phyloP scores from a whole-genome alignment of 2,797 vertebrate species.

The Menidia menidia region DNA sequence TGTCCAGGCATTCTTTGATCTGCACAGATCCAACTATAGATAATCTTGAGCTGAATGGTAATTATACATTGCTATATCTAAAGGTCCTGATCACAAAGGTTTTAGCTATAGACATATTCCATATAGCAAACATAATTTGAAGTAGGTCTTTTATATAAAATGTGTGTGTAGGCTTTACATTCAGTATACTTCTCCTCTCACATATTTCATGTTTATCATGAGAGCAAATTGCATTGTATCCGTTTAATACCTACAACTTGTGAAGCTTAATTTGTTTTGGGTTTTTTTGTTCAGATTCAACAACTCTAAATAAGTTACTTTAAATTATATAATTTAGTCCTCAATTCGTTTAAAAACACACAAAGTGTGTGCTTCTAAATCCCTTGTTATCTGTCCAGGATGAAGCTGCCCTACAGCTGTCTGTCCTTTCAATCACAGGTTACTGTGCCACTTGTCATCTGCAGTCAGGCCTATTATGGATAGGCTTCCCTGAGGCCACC shows the following conservation, averaged over 20 bases:
- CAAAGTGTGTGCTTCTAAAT: conserved; percentile 19
- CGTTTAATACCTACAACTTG: conserved; percentile 27
- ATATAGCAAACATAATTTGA: conserved; percentile 27
- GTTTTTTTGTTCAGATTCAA: neutral
- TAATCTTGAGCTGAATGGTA: conserved; percentile 46
- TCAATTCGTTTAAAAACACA: neutral
- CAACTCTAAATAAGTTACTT: neutral
- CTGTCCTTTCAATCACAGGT: conserved; percentile 58
- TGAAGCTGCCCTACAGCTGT: conserved; percentile 35
- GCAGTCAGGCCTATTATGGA: conserved; percentile 64
- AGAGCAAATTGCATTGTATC: conserved; percentile 27
- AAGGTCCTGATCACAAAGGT: conserved; percentile 42
- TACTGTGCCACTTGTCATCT: conserved; percentile 64
- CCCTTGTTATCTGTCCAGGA: conserved; percentile 23
- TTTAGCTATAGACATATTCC: conserved; percentile 29
- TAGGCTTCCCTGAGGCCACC: conserved; percentile 56
- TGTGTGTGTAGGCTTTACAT: conserved; percentile 24
- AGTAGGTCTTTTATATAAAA: conserved; percentile 31
- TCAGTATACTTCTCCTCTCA: conserved; percentile 31
- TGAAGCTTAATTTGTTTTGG: neutral
- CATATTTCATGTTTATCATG: conserved; percentile 25
- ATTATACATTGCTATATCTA: conserved; percentile 36
- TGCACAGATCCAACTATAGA: conserved; percentile 36
- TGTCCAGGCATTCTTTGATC: conserved; percentile 18
- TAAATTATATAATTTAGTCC: conserved; percentile 16